Conservation (phyloP, 2,888 invertebrate genomes). For the Macrosiphum euphorbiae region DNA sequence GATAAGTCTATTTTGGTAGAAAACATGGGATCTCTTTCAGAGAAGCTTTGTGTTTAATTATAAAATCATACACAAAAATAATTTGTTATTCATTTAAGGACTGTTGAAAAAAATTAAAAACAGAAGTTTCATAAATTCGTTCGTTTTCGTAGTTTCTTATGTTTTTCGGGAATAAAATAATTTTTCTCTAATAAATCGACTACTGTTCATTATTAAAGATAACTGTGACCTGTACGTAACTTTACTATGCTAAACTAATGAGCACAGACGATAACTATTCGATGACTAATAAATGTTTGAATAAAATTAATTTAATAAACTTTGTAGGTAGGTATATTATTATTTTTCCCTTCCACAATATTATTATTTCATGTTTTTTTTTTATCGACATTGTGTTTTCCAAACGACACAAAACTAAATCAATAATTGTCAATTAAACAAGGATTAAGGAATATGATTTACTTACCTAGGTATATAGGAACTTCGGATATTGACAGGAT, state of each 20-base stretch:
- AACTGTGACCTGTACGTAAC: neutral
- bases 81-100: too few species aligned
- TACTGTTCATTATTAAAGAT: neutral
- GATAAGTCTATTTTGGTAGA: too few species aligned
- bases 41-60: too few species aligned
- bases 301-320: neutral
- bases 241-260: neutral
- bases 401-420: neutral
- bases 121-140: neutral
- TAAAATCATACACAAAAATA: too few species aligned
- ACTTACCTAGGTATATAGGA: neutral
- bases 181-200: neutral
- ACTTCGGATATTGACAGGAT: neutral
- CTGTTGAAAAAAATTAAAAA: too few species aligned
- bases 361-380: neutral
- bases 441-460: neutral
- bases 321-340: neutral
- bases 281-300: neutral
- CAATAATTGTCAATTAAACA: neutral
- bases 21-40: too few species aligned
- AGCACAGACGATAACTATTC: neutral
- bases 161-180: neutral
- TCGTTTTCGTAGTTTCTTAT: neutral
- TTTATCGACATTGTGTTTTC: neutral
- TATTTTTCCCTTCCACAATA: neutral